These are phyloP conservation scores for Lampropteryx suffumata DNA, from an alignment of 2,888 invertebrate genomes.

Conservation along the genomic window DNA sequence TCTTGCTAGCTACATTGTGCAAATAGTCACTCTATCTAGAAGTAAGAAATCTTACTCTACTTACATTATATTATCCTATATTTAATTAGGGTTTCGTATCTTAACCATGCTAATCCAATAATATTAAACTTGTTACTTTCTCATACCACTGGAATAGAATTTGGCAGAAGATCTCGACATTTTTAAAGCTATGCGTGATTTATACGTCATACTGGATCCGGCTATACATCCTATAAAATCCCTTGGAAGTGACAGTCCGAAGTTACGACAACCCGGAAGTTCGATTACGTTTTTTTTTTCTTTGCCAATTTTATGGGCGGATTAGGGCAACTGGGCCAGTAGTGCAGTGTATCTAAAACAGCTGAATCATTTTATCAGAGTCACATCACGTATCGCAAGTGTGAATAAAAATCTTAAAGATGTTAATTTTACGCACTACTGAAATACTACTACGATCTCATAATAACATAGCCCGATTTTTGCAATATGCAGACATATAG, in stretches of 20 bases:
- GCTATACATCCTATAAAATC: constrained; percentile 40
- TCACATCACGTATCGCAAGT: background rate
- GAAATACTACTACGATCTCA: too few relatives aligned
- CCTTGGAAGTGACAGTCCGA: constrained; percentile 50
- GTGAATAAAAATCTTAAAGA: too few relatives aligned
- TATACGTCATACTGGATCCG: constrained; percentile 25
- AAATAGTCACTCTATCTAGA: too few relatives aligned
- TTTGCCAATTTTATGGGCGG: constrained; percentile 50
- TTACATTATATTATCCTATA: too few relatives aligned
- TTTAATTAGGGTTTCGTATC: too few relatives aligned
- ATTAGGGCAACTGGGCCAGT: constrained; percentile 38
- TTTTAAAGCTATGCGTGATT: constrained; percentile 23
- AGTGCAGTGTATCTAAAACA: constrained; percentile 1
- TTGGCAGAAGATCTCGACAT: background rate
- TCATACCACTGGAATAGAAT: background rate
- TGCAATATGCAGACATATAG: too few relatives aligned
- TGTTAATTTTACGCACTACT: too few relatives aligned
- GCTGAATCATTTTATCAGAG: background rate
- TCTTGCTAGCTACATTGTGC: too few relatives aligned
- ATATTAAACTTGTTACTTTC: too few relatives aligned
- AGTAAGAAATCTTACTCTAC: too few relatives aligned
- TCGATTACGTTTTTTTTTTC: constrained; percentile 53
- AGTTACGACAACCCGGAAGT: constrained; percentile 50
- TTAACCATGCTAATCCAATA: too few relatives aligned
- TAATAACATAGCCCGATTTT: too few relatives aligned